Percentiles rank a stretch among this genome's conserved stretches.
Evolutionary conservation across 2,888 invertebrate genomes (phyloP).

Genomic region (Gisinianus flammeolus): DNA sequence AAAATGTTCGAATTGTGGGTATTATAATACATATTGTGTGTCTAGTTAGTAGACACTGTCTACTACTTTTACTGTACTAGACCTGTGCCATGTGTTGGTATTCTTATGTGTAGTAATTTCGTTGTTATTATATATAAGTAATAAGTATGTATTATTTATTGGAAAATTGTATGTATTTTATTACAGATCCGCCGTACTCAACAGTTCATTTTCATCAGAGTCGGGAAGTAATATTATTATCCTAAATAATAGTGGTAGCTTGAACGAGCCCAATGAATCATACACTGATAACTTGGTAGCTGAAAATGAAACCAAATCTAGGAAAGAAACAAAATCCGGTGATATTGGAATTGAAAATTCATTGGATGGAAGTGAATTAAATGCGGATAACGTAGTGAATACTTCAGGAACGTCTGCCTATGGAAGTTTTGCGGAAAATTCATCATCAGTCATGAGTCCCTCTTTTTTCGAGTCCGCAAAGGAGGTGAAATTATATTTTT

Average conservation of each 20-base stretch:
- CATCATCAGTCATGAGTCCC: conserved; percentile 40
- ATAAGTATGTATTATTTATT: too few species aligned
- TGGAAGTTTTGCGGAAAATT: conserved; percentile 38
- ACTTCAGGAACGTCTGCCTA: conserved; percentile 29
- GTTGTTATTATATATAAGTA: too few species aligned
- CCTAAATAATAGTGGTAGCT: conserved; percentile 5
- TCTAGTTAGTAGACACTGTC: too few species aligned
- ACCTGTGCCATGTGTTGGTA: too few species aligned
- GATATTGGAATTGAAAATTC: conserved; percentile 9
- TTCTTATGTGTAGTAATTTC: too few species aligned
- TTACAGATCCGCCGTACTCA: not conserved
- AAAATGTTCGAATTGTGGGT: too few species aligned
- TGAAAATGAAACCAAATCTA: conserved; percentile 23
- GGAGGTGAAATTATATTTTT: too few species aligned
- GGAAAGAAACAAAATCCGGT: conserved; percentile 2
- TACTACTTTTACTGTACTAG: too few species aligned
- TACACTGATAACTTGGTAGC: conserved; percentile 40
- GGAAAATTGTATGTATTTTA: too few species aligned
- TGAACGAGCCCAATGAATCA: conserved; percentile 39
- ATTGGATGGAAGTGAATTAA: conserved; percentile 23
- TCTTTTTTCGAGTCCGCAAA: conserved; percentile 59
- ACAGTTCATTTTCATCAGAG: conserved; percentile 11
- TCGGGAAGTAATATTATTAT: conserved; percentile 14
- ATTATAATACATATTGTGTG: too few species aligned
- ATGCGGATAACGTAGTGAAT: conserved; percentile 4